phyloP scores from a whole-genome alignment of 2,888 invertebrate species.

The Cantharis lateralis region DNA sequence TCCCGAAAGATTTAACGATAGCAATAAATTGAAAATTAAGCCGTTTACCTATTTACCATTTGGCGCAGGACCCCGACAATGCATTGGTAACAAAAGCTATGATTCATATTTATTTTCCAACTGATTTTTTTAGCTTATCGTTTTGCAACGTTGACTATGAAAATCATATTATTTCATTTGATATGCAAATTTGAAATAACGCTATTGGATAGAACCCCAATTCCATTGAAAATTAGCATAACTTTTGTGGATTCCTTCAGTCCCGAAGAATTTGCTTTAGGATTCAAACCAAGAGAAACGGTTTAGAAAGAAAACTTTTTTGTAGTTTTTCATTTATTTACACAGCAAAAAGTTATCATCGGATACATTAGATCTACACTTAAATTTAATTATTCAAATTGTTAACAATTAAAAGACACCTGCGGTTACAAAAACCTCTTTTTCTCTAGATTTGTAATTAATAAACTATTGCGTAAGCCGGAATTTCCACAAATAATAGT shows the following conservation, averaged over 20 bases:
- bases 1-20: slow-evolving; percentile 55
- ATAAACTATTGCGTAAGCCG: too few species aligned
- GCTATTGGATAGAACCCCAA: slow-evolving; percentile 37
- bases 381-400: too few species aligned
- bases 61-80: slow-evolving; percentile 63
- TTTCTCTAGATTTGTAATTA: too few species aligned
- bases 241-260: slow-evolving; percentile 32
- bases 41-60: slow-evolving; percentile 52
- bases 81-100: slow-evolving; percentile 39
- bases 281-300: slow-evolving; percentile 31
- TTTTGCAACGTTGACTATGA: slow-evolving; percentile 19
- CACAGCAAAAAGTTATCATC: too few species aligned
- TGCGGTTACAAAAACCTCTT: too few species aligned
- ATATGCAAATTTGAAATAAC: slow-evolving; percentile 40
- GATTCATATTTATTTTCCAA: neutral
- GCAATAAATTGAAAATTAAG: slow-evolving; percentile 58
- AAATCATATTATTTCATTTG: slow-evolving; percentile 31
- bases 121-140: slow-evolving; percentile 33
- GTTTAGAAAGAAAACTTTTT: too few species aligned
- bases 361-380: too few species aligned
- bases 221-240: slow-evolving; percentile 39
- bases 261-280: slow-evolving; percentile 42
- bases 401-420: too few species aligned
- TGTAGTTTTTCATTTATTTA: too few species aligned
- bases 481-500: too few species aligned